Conservation (phyloP, 2,797 vertebrate genomes). For the Percopsis omiscomaycus region DNA sequence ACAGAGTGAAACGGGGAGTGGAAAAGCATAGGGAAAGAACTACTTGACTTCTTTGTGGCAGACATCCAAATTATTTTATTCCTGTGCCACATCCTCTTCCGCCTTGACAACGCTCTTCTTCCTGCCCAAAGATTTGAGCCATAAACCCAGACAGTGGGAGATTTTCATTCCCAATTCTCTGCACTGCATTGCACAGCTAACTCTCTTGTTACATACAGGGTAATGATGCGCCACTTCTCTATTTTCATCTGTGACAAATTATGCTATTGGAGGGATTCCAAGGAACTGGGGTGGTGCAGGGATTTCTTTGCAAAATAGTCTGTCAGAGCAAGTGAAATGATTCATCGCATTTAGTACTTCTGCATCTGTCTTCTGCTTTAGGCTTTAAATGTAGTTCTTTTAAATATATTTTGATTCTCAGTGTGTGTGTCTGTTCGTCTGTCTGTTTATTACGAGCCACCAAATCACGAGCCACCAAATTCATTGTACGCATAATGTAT, state of each 20-base stretch:
- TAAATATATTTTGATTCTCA: too few relatives aligned
- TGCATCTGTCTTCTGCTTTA: too few relatives aligned
- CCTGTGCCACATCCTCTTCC: slow-evolving; percentile 41
- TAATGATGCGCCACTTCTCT: not conserved
- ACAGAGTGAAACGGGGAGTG: not conserved
- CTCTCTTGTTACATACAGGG: not conserved
- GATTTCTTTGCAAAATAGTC: too few relatives aligned
- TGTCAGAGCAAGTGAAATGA: too few relatives aligned
- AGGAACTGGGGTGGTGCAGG: not conserved
- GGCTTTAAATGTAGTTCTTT: too few relatives aligned
- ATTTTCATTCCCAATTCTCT: not conserved
- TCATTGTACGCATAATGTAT: too few relatives aligned
- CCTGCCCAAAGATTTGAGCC: slow-evolving; percentile 9
- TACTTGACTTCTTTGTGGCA: slow-evolving; percentile 26
- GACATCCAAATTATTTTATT: slow-evolving; percentile 3
- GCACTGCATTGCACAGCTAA: not conserved
- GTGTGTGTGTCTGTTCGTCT: too few relatives aligned
- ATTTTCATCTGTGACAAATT: not conserved
- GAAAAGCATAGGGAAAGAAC: slow-evolving; percentile 5
- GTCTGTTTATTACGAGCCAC: too few relatives aligned
- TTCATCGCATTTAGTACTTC: too few relatives aligned
- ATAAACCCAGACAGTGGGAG: not conserved
- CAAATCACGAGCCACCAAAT: too few relatives aligned
- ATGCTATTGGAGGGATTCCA: slow-evolving; percentile 23
- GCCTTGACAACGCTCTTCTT: slow-evolving; percentile 30